Evolutionary conservation across 2,888 invertebrate species (phyloP).

Genomic region (Orthosia incerta): DNA sequence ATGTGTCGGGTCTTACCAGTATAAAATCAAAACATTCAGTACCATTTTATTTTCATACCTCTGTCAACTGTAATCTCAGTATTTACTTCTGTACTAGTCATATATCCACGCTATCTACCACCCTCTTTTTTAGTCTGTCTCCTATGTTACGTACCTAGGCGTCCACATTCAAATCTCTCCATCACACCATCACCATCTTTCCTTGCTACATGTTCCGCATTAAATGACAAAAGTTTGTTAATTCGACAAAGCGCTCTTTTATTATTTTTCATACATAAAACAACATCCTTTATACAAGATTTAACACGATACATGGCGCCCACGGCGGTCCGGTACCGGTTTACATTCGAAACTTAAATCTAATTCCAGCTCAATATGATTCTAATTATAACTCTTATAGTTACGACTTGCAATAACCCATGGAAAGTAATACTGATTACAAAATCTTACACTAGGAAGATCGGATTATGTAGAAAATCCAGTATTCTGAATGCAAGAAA

Average conservation of each 20-base stretch:
- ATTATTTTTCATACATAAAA: constrained; percentile 6
- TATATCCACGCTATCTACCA: neutral
- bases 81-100: neutral
- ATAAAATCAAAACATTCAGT: too few relatives aligned
- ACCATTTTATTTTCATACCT: too few relatives aligned
- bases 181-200: neutral
- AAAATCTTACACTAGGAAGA: constrained; percentile 23
- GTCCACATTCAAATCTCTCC: neutral
- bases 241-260: neutral
- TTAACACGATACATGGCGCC: constrained; percentile 54
- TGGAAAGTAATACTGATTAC: constrained; percentile 56
- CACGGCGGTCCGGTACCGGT: constrained; percentile 64
- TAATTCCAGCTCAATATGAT: constrained; percentile 61
- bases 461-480: constrained; percentile 33
- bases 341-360: constrained; percentile 64
- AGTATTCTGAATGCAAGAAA: constrained; percentile 28
- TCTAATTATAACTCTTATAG: constrained; percentile 63
- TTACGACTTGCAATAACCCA: constrained; percentile 48
- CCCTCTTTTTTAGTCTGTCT: neutral
- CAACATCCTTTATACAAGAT: constrained; percentile 33
- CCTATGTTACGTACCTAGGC: neutral
- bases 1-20: constrained; percentile 11
- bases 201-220: neutral
- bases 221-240: neutral
- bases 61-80: neutral